A percentile compares a stretch with the other conserved stretches of the same genome.
Conservation (phyloP, 2,888 invertebrate genomes). For the Ormyrus thymus region DNA sequence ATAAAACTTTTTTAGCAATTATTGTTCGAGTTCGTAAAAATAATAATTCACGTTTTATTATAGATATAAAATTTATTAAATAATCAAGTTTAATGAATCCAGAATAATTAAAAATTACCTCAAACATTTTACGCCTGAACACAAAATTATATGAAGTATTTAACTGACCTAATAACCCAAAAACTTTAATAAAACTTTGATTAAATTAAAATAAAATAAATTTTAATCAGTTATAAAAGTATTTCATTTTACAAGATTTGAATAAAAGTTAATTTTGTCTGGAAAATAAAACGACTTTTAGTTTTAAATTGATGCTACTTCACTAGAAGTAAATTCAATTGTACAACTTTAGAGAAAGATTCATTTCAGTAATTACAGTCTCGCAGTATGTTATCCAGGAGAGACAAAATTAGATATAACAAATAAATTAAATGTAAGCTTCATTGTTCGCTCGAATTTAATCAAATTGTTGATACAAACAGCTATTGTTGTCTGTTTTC, state of each 20-base stretch:
- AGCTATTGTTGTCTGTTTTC: not conserved
- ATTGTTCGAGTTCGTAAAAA: no score
- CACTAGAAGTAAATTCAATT: conserved; percentile 2
- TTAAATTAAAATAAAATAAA: no score
- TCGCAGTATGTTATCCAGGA: not conserved
- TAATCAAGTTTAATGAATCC: no score
- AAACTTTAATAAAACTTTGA: no score
- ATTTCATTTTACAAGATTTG: not conserved
- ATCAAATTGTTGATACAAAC: not conserved
- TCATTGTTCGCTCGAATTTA: not conserved
- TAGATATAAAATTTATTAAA: no score
- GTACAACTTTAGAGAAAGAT: not conserved
- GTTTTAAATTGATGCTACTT: not conserved
- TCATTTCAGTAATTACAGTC: conserved; percentile 18
- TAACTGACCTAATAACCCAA: no score
- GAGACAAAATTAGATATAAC: conserved; percentile 2
- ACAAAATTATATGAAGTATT: not conserved
- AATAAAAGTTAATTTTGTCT: not conserved
- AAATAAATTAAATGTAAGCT: conserved; percentile 4
- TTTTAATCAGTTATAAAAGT: no score
- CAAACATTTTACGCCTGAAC: not conserved
- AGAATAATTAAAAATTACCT: no score
- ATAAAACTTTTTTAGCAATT: no score
- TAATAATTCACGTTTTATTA: no score
- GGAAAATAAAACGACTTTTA: not conserved